Evolutionary conservation across 1,140 invertebrate species (phyloP).

Genomic region (Drosophila malerkotliana): DNA sequence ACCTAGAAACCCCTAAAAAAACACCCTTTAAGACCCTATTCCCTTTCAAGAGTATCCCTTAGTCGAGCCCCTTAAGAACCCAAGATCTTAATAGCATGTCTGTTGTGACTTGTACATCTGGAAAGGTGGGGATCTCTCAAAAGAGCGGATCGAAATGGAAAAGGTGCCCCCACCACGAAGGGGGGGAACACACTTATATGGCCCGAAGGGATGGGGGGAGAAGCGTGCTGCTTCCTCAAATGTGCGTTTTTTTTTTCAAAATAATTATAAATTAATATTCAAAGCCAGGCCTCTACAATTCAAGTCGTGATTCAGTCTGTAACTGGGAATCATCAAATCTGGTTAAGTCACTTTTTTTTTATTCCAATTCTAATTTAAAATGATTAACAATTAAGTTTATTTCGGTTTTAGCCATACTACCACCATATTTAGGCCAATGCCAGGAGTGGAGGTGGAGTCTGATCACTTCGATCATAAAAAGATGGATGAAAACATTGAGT

Average conservation of each 20-base stretch:
- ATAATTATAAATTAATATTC: slow-evolving; percentile 21
- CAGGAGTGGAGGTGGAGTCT: slow-evolving; percentile 6
- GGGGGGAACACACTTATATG: neutral
- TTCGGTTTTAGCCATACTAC: neutral
- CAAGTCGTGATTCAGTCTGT: neutral
- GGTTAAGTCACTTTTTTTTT: slow-evolving; percentile 2
- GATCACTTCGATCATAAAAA: neutral
- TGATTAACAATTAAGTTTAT: neutral
- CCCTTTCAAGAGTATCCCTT: neutral
- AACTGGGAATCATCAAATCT: slow-evolving; percentile 6
- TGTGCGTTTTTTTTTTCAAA: slow-evolving; percentile 18
- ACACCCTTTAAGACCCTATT: neutral
- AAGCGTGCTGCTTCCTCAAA: slow-evolving; percentile 39
- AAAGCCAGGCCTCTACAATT: neutral
- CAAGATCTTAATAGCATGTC: slow-evolving; percentile 1
- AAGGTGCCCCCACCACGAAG: neutral
- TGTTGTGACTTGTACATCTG: slow-evolving; percentile 2
- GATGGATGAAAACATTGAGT: slow-evolving; percentile 33
- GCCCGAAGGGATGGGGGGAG: slow-evolving; percentile 4
- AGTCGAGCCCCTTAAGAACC: neutral
- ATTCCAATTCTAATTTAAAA: slow-evolving; percentile 12
- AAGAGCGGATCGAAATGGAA: slow-evolving; percentile 6
- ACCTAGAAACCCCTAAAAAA: too few relatives aligned
- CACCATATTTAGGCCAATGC: slow-evolving; percentile 35
- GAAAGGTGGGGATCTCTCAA: neutral